Base-by-base conservation (phyloP, 1,140 invertebrate species). In the Saccostrea glomerata region DNA sequence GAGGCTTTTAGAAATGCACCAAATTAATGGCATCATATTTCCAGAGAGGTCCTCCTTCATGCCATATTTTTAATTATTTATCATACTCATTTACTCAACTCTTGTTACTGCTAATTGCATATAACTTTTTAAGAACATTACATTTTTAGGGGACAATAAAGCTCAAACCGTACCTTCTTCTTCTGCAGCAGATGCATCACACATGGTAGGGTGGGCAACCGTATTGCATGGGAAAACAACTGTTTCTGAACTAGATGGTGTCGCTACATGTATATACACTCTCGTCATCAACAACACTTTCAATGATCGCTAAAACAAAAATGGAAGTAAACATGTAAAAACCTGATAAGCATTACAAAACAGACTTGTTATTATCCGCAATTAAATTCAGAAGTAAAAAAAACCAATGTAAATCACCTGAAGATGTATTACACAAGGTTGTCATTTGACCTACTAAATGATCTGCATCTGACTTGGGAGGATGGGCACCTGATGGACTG, bases 271-370 rank as follows among this genome's bases (percentile, higher is more conserved):
- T 47, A 47, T 47, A 47, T 47, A 1, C 5, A 66, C 60, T 66
- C 60, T 20, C 20, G 60, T 66, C 60, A n/a, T 66, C 60, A n/a
- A 66, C 6, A 66, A 66, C 15, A 66, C 17, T 66, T 23, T 66
- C 60, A 17, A n/a, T n/a, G 17, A 66, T 2, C 17, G 20, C 60
- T 66, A 66, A 13, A 66, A 66, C 60, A 23, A 20, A 66, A 23
- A 66, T 66, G 0, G n/a, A 66, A 66, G 23, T 66, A 66, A n/a
- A 66, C 60, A 66, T 66, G 60, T 66, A 66, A 66, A 66, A 66
- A 66, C 60, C 60, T 66, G 20, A 20, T 66, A 20, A 66, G 60
- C n/a, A 66, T 66, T 66, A 66, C 17, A 20, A 66, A 5, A 23
- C 60, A 66, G 5, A 66, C 60, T 66, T 66, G 60, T 66, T 23